Evolutionary conservation across 2,797 vertebrate species (phyloP), one percentile per base, ranked within the genome.

Genomic region (Catostomus latipinnis): DNA sequence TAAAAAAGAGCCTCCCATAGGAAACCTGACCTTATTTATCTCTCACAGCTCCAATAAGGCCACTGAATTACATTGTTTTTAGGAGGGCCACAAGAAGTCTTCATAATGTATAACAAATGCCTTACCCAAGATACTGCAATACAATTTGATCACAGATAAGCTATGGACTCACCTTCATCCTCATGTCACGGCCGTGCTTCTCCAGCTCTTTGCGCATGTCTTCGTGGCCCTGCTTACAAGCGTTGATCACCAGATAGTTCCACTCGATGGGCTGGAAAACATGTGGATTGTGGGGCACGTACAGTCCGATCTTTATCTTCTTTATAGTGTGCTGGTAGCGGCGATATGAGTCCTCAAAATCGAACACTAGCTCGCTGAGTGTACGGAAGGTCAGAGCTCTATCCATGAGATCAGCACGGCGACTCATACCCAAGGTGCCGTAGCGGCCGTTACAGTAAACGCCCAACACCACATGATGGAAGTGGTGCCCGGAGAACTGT

Each of bases 241-340:
- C 92, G 0, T 96, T 98, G 87, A 99, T 95, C 84, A 98, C 96
- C 85, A 98, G 89, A 89, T 98, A 94, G 89, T 96, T 97, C 97
- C 97, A 99, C 83, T 98, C 97, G 0, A 98, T 97, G 77, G 97
- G 96, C 88, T 98, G 97, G 89, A 98, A 98, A 88, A 97, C 95
- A 76, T 98, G 97, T 0, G 96, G 96, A 86, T 99, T 97, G 0
- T 99, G 97, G 0, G 97, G 96, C 84, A 99, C 97, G 0, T 97
- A 98, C 48, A 98, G 89, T 76, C 97, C 97, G 0, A 99, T 96
- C 90, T 99, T 99, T 78, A 99, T 96, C 91, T 98, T 98, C 90
- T 97, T 98, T 74, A 99, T 94, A 0, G 94, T 95, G 92, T 99
- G 97, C 87, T 98, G 94, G 90, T 98, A 98, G 82, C 96, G 96